Base-by-base conservation (phyloP, 2,113 vertebrate genomes). In the Sterrhoptilus dennistouni region DNA sequence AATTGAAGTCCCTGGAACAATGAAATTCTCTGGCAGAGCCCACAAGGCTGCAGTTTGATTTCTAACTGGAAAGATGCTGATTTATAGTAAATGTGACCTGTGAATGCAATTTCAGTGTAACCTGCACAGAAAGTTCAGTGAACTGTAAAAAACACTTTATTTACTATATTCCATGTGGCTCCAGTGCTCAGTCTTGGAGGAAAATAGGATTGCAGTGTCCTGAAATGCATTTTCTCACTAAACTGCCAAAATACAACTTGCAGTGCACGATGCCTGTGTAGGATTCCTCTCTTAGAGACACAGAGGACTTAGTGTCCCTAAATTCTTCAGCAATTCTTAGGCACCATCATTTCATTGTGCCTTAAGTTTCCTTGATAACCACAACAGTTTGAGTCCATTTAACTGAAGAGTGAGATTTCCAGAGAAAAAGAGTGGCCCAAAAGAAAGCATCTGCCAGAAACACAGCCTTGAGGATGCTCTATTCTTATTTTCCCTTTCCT, bases 181-280 rank as follows among this genome's bases (percentile, higher is more conserved):
- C 24, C 75, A 83, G 66, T 17, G 47, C 36, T 92, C 3, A 1
- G 27, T 12, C 38, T 68, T 7, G 8, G 22, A 92, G 47, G 31
- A 61, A 84, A 88, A 71, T 12, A 29, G 2, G 9, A 47, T 53
- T 40, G 29, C 6, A 45, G 11, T 33, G 42, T 61, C 47, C 42
- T 53, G 47, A 90, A 85, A 61, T 0, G 1, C 11, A 28, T 82
- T 82, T 79, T 86, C 57, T 36, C 18, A 23, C 36, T 68, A 21
- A 90, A 81, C 45, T 88, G 19, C n/a, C n/a, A 61, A 84, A 78
- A 65, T 31, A 38, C 0, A 1, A 31, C 19, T 70, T 33, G 8
- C 18, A 0, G 0, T 11, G 18, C 40, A 21, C 1, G 2, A n/a
- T 52, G 15, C 24, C 36, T 65, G 31, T 25, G 24, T 14, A 35